Percentiles rank a stretch among this genome's conserved stretches.
Evolutionary conservation across 1,140 invertebrate species (phyloP).

Genomic region (Theocolax elegans): DNA sequence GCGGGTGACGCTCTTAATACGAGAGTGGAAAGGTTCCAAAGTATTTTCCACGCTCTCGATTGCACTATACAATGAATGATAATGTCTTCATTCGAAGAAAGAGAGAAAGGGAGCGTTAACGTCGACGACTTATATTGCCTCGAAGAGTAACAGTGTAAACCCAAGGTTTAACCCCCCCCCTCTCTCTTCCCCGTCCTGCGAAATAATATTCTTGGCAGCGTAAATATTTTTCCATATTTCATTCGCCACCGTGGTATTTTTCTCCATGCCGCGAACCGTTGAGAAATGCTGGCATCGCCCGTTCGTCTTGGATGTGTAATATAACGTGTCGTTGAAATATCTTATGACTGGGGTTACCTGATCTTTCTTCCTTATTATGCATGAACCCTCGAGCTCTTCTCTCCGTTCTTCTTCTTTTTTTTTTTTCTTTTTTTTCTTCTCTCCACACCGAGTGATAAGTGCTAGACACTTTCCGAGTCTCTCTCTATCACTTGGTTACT

Average conservation of each 20-base stretch:
- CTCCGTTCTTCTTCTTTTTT: no score
- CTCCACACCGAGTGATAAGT: no score
- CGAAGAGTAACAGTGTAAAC: not conserved
- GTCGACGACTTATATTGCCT: constrained; percentile 14
- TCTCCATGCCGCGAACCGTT: not conserved
- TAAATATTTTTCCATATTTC: constrained; percentile 22
- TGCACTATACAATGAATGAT: constrained; percentile 12
- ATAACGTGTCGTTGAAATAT: constrained; percentile 6
- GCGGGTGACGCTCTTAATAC: constrained; percentile 3
- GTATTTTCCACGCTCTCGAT: constrained; percentile 12
- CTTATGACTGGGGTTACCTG: not conserved
- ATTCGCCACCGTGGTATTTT: no score
- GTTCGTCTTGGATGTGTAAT: not conserved
- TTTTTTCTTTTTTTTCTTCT: no score
- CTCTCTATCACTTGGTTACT: no score
- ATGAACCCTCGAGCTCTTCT: no score
- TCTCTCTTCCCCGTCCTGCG: no score
- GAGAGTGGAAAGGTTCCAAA: not conserved
- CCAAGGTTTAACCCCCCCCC: not conserved
- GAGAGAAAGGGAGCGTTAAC: not conserved
- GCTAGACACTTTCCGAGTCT: no score
- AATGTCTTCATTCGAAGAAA: constrained; percentile 25
- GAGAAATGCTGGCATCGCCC: no score
- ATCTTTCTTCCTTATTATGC: no score
- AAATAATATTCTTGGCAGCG: not conserved